These are phyloP conservation scores for Leucophenga montana DNA, from an alignment of 2,888 invertebrate species.

Conservation along the genomic window DNA sequence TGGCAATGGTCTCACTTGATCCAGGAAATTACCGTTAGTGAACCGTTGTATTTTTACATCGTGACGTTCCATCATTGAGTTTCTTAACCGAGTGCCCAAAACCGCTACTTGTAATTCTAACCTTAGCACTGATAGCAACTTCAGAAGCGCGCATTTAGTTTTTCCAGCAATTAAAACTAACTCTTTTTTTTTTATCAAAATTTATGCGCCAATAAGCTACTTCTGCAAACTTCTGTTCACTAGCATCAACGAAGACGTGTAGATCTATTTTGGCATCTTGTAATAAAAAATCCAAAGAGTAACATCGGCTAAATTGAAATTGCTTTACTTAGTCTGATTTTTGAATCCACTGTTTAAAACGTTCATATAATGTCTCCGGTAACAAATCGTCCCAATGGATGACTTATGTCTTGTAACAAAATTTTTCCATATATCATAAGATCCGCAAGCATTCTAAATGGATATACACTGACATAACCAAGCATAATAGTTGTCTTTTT, in stretches of 20 bases:
- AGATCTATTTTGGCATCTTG: not conserved
- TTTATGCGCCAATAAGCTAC: constrained; percentile 18
- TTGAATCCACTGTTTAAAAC: not conserved
- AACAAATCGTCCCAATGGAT: constrained; percentile 16
- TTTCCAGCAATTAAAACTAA: constrained; percentile 20
- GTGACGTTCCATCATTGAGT: too few species aligned
- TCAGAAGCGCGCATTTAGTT: constrained; percentile 23
- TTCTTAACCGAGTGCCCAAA: too few species aligned
- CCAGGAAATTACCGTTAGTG: constrained; percentile 37
- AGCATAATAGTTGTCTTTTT: constrained; percentile 17
- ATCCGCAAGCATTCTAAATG: constrained; percentile 24
- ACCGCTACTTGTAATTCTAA: too few species aligned
- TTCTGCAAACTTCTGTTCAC: constrained; percentile 14
- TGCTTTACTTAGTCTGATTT: constrained; percentile 1
- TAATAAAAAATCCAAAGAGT: not conserved
- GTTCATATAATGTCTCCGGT: not conserved
- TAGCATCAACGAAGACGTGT: constrained; percentile 18
- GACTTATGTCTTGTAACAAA: not conserved
- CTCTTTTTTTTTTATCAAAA: not conserved
- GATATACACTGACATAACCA: constrained; percentile 23
- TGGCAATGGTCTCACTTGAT: constrained; percentile 34
- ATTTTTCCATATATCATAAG: constrained; percentile 20
- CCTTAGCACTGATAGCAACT: constrained; percentile 3
- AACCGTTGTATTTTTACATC: too few species aligned
- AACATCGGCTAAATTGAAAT: not conserved